A percentile compares a stretch with the other conserved stretches of the same genome.
Evolutionary conservation across 1,140 invertebrate genomes (phyloP).

Genomic region (Papilio polytes): DNA sequence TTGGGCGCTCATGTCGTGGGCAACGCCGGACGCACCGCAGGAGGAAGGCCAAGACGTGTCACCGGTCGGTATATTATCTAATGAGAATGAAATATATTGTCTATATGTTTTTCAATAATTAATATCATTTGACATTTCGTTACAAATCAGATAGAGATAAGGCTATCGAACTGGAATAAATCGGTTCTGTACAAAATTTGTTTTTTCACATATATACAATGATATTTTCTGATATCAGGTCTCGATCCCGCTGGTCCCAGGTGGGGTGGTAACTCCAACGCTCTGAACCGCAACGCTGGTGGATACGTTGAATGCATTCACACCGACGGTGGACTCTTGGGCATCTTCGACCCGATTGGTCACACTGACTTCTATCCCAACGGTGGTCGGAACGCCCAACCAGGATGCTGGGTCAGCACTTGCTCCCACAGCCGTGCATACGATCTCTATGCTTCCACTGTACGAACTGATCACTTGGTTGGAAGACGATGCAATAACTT

Average conservation of each 20-base stretch:
- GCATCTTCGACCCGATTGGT: conserved; percentile 71
- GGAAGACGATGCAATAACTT: conserved; percentile 44
- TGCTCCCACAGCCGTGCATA: conserved; percentile 65
- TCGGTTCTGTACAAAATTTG: background rate
- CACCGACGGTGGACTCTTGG: conserved; percentile 83
- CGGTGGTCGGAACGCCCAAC: conserved; percentile 85
- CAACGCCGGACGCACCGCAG: conserved; percentile 85
- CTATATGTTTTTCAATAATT: too few relatives aligned
- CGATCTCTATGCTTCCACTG: conserved; percentile 66
- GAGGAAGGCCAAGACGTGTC: conserved; percentile 46
- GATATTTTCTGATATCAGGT: conserved; percentile 47
- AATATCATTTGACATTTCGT: too few relatives aligned
- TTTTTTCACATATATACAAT: background rate
- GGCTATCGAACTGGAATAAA: background rate
- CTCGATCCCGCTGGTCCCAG: conserved; percentile 83
- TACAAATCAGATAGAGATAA: background rate
- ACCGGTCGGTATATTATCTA: conserved; percentile 42
- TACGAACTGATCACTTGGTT: conserved; percentile 60
- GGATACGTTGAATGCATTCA: conserved; percentile 87
- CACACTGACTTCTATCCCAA: conserved; percentile 89
- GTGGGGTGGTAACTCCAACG: conserved; percentile 66
- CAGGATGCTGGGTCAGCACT: conserved; percentile 84
- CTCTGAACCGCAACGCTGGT: conserved; percentile 84
- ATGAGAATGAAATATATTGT: too few relatives aligned
- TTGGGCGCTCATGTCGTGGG: conserved; percentile 79